Evolutionary conservation across 2,797 vertebrate genomes (phyloP).

Genomic region (Girardinus metallicus): DNA sequence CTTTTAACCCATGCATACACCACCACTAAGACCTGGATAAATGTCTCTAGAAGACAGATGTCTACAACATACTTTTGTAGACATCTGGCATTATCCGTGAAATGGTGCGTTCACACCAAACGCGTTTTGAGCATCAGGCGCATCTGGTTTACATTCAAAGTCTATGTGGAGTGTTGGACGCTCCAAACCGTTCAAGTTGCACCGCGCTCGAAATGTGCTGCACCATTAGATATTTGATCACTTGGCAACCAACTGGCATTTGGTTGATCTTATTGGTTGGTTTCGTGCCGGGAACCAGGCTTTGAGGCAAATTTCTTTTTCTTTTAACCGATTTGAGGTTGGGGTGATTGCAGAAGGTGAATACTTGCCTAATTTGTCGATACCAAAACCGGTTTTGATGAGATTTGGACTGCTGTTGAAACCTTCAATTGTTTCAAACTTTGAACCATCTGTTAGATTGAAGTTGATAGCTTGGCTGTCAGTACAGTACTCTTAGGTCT

Average conservation of each 20-base stretch:
- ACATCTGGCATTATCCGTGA: background rate
- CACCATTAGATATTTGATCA: background rate
- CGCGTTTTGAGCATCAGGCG: too few relatives aligned
- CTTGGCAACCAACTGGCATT: background rate
- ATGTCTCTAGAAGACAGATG: background rate
- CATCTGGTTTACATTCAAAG: too few relatives aligned
- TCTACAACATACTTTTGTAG: background rate
- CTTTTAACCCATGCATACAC: background rate
- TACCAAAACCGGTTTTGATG: background rate
- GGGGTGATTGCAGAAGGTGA: background rate
- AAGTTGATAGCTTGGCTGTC: background rate
- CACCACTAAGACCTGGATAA: background rate
- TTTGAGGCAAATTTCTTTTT: background rate
- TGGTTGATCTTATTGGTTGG: background rate
- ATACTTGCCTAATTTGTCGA: background rate
- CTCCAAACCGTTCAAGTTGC: too few relatives aligned
- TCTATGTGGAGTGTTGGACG: too few relatives aligned
- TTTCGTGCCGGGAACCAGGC: background rate
- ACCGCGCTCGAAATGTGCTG: too few relatives aligned
- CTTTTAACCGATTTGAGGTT: background rate
- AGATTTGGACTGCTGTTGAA: background rate
- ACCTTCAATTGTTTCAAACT: background rate
- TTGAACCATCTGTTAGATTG: background rate
- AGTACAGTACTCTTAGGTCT: background rate
- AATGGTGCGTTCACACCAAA: too few relatives aligned